Conservation (phyloP, 2,888 invertebrate genomes). For the Trichopria drosophilae region DNA sequence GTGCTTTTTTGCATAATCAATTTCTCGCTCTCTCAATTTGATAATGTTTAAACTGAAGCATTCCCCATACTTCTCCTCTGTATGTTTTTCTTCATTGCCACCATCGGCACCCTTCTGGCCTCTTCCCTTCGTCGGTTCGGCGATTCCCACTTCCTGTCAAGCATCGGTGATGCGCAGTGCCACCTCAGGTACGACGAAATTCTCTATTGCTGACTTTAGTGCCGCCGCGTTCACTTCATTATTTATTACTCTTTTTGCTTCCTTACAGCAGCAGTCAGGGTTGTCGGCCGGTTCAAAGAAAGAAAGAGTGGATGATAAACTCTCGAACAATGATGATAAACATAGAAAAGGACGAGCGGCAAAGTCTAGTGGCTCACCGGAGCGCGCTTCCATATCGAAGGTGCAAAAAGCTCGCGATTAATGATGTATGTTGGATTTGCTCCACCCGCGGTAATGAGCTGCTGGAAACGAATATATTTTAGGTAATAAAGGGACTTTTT, state of each 20-base stretch:
- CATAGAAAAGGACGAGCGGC: too few relatives aligned
- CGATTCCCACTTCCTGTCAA: constrained; percentile 53
- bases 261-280: too few relatives aligned
- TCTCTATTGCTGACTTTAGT: constrained; percentile 46
- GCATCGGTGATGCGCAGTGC: constrained; percentile 58
- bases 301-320: background rate
- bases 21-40: too few relatives aligned
- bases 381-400: constrained; percentile 41
- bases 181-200: constrained; percentile 54
- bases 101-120: constrained; percentile 14
- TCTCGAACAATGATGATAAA: background rate
- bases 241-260: constrained; percentile 24
- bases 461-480: too few relatives aligned
- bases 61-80: too few relatives aligned
- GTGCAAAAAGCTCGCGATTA: constrained; percentile 30
- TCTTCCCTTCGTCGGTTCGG: constrained; percentile 40
- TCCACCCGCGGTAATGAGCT: too few relatives aligned
- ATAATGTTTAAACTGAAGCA: too few relatives aligned
- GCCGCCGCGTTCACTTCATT: constrained; percentile 37
- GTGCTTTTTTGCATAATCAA: too few relatives aligned
- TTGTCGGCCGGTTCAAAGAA: background rate
- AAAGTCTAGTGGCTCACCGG: constrained; percentile 37
- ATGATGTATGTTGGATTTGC: constrained; percentile 3
- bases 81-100: too few relatives aligned
- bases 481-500: too few relatives aligned